Conservation (phyloP, 1,140 invertebrate genomes). For the Pogonognathellus flavescens region DNA sequence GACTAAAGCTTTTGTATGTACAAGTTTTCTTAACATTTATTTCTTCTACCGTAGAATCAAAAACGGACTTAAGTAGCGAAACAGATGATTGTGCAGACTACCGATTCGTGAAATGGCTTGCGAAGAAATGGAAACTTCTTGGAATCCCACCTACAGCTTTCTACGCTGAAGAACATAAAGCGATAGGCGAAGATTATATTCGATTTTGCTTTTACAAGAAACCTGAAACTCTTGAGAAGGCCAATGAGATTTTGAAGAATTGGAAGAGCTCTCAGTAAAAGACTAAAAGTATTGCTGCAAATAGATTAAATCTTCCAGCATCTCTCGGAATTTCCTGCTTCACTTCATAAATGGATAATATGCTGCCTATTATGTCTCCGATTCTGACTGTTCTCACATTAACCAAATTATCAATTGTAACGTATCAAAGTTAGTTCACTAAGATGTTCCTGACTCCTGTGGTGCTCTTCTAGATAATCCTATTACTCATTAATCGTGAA, state of each 20-base stretch:
- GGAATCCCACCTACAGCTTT: constrained; percentile 96
- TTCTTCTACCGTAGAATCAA: constrained; percentile 56
- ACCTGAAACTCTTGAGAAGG: constrained; percentile 64
- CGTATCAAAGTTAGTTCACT: too few species aligned
- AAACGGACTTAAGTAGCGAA: constrained; percentile 71
- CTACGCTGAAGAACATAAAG: constrained; percentile 86
- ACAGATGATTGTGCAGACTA: constrained; percentile 85
- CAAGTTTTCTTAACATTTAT: neutral
- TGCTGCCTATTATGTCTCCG: too few species aligned
- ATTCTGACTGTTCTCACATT: too few species aligned
- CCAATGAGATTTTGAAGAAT: constrained; percentile 63
- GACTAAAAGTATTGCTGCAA: constrained; percentile 12
- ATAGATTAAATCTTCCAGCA: constrained; percentile 14
- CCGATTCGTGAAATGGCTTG: constrained; percentile 95
- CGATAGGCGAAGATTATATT: constrained; percentile 88
- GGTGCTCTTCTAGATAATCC: too few species aligned
- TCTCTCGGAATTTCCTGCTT: neutral
- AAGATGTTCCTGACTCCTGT: too few species aligned
- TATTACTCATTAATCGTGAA: too few species aligned
- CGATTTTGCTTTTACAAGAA: constrained; percentile 71
- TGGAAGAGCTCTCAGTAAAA: constrained; percentile 61
- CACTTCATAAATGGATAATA: too few species aligned
- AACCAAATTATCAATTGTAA: too few species aligned
- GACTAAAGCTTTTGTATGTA: neutral
- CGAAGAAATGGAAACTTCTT: constrained; percentile 91